A percentile compares a stretch with the other conserved stretches of the same genome.
Evolutionary conservation across 2,797 vertebrate species (phyloP).

Genomic region (Mastacembelus armatus): DNA sequence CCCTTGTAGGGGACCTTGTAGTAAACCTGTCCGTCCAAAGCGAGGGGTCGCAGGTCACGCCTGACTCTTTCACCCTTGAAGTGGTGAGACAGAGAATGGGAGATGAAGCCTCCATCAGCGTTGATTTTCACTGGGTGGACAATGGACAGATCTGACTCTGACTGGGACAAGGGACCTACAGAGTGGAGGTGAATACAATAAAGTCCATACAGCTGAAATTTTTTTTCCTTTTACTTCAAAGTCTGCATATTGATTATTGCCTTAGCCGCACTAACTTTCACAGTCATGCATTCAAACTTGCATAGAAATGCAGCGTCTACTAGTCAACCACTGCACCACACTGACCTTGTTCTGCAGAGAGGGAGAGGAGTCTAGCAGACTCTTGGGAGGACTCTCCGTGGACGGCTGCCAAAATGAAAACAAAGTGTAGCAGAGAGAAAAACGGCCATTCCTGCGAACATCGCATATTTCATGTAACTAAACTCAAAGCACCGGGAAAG

Average conservation of each 20-base stretch:
- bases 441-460: constrained; percentile 83
- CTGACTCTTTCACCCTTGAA: constrained; percentile 74
- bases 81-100: constrained; percentile 85
- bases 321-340: constrained; percentile 51
- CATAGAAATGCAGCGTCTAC: background rate
- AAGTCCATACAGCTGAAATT: too few relatives aligned
- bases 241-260: background rate
- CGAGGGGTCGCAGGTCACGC: constrained; percentile 74
- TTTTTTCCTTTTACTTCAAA: too few relatives aligned
- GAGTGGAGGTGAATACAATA: background rate
- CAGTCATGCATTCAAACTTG: constrained; percentile 4
- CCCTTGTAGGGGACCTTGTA: constrained; percentile 87
- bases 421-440: constrained; percentile 81
- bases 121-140: constrained; percentile 89
- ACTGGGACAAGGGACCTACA: constrained; percentile 78
- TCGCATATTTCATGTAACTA: constrained; percentile 88
- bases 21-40: constrained; percentile 78
- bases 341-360: constrained; percentile 90
- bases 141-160: constrained; percentile 82
- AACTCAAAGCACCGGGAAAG: constrained; percentile 55
- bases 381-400: constrained; percentile 74
- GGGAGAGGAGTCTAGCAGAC: constrained; percentile 77
- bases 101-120: constrained; percentile 86
- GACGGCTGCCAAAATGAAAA: constrained; percentile 81
- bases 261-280: background rate